Evolutionary conservation across 2,888 invertebrate species (phyloP).

Genomic region (Rhopalosiphum nymphaeae): DNA sequence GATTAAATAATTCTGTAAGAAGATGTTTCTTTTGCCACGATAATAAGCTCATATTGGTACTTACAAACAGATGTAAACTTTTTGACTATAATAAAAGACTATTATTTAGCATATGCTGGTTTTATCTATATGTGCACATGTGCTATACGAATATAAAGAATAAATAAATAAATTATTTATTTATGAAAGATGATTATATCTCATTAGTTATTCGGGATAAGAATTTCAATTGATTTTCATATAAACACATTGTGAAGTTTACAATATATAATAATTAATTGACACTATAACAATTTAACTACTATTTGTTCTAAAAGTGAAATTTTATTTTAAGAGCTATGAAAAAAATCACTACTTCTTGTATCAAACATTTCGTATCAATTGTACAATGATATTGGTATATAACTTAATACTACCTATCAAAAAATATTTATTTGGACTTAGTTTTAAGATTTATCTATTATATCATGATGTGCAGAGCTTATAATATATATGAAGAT

Average conservation of each 20-base stretch:
- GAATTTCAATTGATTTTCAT: not conserved
- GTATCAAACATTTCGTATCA: too few species aligned
- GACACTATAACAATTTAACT: too few species aligned
- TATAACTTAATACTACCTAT: too few species aligned
- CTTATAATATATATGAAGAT: not conserved
- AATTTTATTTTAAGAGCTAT: too few species aligned
- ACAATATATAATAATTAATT: not conserved
- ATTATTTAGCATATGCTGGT: not conserved
- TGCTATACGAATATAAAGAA: too few species aligned
- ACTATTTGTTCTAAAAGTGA: too few species aligned
- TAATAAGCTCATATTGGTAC: not conserved
- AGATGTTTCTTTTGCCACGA: too few species aligned
- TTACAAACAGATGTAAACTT: not conserved
- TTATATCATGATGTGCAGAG: not conserved
- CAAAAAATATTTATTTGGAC: not conserved
- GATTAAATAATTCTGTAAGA: too few species aligned
- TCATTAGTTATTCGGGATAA: too few species aligned
- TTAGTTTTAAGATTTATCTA: not conserved
- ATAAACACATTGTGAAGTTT: not conserved
- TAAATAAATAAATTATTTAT: not conserved
- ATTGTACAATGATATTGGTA: too few species aligned
- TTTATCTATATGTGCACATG: too few species aligned
- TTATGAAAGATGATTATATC: not conserved
- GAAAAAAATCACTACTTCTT: too few species aligned
- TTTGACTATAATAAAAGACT: not conserved